Percentiles rank a stretch among this genome's conserved stretches.
phyloP scores from a whole-genome alignment of 2,113 vertebrate species.

The Myrmophylax atrothorax region DNA sequence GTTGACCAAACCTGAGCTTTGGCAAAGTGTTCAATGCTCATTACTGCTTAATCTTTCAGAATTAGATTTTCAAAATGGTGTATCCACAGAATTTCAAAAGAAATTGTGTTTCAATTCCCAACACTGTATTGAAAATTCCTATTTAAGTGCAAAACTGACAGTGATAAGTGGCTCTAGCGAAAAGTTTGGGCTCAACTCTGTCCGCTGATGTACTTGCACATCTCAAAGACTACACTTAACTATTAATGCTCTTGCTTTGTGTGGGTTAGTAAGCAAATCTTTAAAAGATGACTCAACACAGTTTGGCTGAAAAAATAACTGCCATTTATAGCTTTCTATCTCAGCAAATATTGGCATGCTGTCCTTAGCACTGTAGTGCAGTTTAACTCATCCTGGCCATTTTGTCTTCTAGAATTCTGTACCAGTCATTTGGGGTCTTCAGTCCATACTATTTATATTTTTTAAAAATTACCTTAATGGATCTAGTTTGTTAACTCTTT shows the following conservation, averaged over 20 bases:
- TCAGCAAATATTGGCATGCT: not conserved
- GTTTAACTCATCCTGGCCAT: not conserved
- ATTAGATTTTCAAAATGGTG: not conserved
- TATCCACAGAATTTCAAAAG: not conserved
- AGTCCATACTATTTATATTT: not conserved
- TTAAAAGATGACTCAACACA: not conserved
- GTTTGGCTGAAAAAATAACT: not conserved
- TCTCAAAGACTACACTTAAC: not conserved
- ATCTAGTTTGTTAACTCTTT: not conserved
- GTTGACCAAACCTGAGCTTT: not conserved
- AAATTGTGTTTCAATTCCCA: not conserved
- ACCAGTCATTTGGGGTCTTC: not conserved
- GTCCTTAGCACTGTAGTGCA: not conserved
- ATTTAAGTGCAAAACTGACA: not conserved
- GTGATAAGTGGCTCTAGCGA: not conserved
- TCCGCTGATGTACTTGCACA: not conserved
- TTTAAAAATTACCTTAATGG: not conserved
- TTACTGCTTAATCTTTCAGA: not conserved
- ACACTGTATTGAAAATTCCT: not conserved
- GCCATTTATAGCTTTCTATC: not conserved
- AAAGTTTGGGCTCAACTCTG: not conserved
- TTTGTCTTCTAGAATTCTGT: not conserved
- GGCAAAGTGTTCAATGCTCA: not conserved
- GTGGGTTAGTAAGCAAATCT: not conserved
- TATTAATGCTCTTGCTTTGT: not conserved